A percentile compares a stretch with the other conserved stretches of the same genome.
Conservation (phyloP, 64 coral and sea anemone species). For the Stichodactyla helianthus region DNA sequence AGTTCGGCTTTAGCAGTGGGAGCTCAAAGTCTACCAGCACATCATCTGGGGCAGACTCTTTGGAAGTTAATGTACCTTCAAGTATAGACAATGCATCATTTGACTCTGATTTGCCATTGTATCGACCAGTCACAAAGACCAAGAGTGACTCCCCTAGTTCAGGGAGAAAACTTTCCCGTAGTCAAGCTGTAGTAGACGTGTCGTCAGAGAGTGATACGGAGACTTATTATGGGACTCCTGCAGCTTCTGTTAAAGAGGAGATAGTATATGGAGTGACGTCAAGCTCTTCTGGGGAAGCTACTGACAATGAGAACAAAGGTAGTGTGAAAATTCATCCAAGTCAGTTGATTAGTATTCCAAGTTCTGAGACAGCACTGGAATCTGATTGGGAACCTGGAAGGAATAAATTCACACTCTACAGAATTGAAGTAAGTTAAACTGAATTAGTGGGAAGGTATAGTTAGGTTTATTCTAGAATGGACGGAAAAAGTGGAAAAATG, state of each 20-base stretch:
- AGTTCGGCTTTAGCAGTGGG: constrained; percentile 44
- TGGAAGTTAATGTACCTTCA: constrained; percentile 31
- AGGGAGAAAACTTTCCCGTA: constrained; percentile 48
- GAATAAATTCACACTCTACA: constrained; percentile 83
- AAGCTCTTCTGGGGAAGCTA: not conserved
- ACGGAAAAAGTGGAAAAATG: no score
- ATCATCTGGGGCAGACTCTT: constrained; percentile 28
- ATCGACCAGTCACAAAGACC: not conserved
- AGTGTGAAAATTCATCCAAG: constrained; percentile 74
- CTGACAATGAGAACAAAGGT: not conserved
- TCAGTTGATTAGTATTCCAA: constrained; percentile 61
- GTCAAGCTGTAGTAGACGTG: constrained; percentile 51
- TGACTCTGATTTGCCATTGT: constrained; percentile 9
- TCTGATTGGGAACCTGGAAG: constrained; percentile 67
- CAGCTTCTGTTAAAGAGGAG: constrained; percentile 4
- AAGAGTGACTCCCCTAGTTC: not conserved
- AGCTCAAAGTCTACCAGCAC: constrained; percentile 32
- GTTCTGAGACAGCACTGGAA: constrained; percentile 56
- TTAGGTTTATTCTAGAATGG: no score
- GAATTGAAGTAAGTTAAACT: constrained; percentile 58
- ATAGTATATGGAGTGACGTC: constrained; percentile 10
- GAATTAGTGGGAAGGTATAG: no score
- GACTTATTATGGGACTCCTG: constrained; percentile 37
- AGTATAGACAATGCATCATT: constrained; percentile 18
- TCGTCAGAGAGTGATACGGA: constrained; percentile 70